Evolutionary conservation across 1,140 invertebrate genomes (phyloP), one percentile per base, ranked within the genome.

Genomic region (Globodera ellingtonae): DNA sequence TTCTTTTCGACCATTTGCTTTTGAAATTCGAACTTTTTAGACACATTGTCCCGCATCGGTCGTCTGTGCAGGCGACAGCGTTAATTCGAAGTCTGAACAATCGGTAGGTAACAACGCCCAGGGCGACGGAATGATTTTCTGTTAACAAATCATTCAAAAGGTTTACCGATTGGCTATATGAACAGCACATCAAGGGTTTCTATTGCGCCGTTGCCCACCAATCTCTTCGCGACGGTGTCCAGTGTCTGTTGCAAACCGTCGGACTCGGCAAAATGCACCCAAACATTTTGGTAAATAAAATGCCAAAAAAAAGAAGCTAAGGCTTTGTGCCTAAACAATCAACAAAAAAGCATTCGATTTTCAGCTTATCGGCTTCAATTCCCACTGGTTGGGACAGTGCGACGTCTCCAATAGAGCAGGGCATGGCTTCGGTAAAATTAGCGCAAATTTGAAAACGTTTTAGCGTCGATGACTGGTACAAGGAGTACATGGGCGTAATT

Each of bases 221-320:
- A 50, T 81, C 80, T 21, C 69, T 88, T n/a, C 70, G 85, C 15
- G 73, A 56, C 21, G 86, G 86, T 35, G 83, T 85, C 15, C 82
- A 88, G 74, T 65, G 92, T 92, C 46, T 93, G 92, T 79, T 93
- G 93, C 15, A 95, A 91, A 93, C 93, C 0, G 93, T 93, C 35
- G 95, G 95, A 13, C 91, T 97, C 72, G 95, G 95, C 2, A 97
- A 96, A 91, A 91, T 97, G 79, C 92, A 92, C 84, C 95, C 95
- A 0, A 97, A 97, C 87, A 94, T 96, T 80, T 89, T 97, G 4
- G 89, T 97, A 81, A 93, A 96, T 92, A 77, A 77, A 21, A 86
- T 90, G 67, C 15, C 46, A 65, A 46, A 44, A n/a, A 44, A 35
- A 44, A 35, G 24, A 70, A 15, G 6, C 10, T 70, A 13, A 2